Evolutionary conservation across 2,888 invertebrate species (phyloP), one percentile per base, ranked within the genome.

Genomic region (Hemaris fuciformis): DNA sequence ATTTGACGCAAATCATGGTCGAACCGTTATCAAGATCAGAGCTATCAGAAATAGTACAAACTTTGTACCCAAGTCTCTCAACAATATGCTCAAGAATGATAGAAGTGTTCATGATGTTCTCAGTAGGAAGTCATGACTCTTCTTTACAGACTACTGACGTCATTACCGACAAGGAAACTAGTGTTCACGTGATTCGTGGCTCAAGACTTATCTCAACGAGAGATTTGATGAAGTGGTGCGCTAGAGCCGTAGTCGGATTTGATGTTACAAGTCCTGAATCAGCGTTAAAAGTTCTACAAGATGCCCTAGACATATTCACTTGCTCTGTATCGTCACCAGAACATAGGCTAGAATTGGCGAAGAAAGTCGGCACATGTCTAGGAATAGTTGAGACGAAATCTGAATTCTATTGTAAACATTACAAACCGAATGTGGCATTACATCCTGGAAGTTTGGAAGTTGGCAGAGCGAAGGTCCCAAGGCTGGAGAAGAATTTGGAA

Each of bases 211-310:
- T 95, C 22, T 97, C 97, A 0, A 96, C 96, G 0, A 94, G 99
- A 71, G 99, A 99, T 93, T 93, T 99, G 57, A 95, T 99, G 70
- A 99, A 98, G 83, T 97, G 98, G 95, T 99, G 98, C 78, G 93
- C 94, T 3, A 93, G 99, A 77, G 95, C 97, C 4, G 93, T 95
- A 10, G 88, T 94, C 13, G 95, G 95, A 72, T 97, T 97, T 82
- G 94, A 96, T 64, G 94, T 96, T 0, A 94, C 95, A 0, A 96
- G 96, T 64, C 93, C 94, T 27, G 93, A 94, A 41, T 95, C 95
- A 0, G 95, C 95, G 3, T 80, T 95, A 10, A 95, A 94, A 80
- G 94, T 97, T 0, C 94, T 98, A 48, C 96, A 98, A 89, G 97
- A 99, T 85, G 97, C 98, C 0, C 94, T 98, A 22, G 98, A 99